These are phyloP conservation scores for Arge pagana DNA, from an alignment of 2,888 invertebrate species.

Conservation along the genomic window DNA sequence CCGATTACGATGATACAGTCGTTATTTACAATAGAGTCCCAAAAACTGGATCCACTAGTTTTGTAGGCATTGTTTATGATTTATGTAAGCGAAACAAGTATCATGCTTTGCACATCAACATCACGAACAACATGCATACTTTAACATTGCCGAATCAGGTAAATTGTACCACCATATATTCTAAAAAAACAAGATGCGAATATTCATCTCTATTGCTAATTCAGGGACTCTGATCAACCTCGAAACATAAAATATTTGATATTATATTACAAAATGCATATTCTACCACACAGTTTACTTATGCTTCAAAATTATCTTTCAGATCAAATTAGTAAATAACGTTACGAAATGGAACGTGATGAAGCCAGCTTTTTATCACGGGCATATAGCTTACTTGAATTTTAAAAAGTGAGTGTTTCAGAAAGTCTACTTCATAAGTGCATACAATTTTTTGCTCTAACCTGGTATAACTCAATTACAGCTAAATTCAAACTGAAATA, in stretches of 20 bases:
- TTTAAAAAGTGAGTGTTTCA: slow-evolving; percentile 77
- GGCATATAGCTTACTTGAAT: slow-evolving; percentile 95
- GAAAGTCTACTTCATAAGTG: neutral
- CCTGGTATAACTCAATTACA: slow-evolving; percentile 18
- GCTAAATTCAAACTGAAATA: slow-evolving; percentile 7
- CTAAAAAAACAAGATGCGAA: neutral
- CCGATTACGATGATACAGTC: slow-evolving; percentile 71
- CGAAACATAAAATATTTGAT: no score
- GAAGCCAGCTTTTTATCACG: slow-evolving; percentile 96
- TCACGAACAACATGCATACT: slow-evolving; percentile 95
- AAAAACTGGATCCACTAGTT: slow-evolving; percentile 96
- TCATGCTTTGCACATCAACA: slow-evolving; percentile 91
- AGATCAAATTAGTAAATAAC: slow-evolving; percentile 83
- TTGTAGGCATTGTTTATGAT: slow-evolving; percentile 90
- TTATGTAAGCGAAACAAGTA: slow-evolving; percentile 79
- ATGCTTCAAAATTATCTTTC: slow-evolving; percentile 36
- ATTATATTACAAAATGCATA: neutral
- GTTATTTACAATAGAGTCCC: slow-evolving; percentile 96
- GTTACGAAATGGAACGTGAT: slow-evolving; percentile 86
- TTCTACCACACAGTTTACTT: no score
- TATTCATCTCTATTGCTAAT: no score
- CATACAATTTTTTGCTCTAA: neutral
- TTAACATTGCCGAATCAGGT: slow-evolving; percentile 90
- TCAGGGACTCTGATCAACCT: no score
- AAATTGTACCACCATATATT: slow-evolving; percentile 27